phyloP scores from a whole-genome alignment of 2,113 vertebrate genomes.

The Crotalus helleri region DNA sequence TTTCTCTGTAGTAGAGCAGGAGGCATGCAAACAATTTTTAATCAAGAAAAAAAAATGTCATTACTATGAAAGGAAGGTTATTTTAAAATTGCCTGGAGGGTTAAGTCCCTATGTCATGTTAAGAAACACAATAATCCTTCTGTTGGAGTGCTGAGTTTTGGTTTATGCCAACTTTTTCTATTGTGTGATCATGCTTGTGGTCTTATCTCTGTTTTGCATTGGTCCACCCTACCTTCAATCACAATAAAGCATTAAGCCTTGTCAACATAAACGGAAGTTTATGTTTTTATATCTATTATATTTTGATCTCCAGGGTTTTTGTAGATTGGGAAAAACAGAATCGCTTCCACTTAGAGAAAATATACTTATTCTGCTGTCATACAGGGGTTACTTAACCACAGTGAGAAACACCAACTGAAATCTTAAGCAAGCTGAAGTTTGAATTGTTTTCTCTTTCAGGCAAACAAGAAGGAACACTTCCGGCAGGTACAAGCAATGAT shows the following conservation, averaged over 20 bases:
- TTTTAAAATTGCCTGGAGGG: neutral
- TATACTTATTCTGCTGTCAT: neutral
- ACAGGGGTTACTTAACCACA: neutral
- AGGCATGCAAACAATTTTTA: neutral
- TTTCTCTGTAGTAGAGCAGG: neutral
- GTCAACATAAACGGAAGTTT: neutral
- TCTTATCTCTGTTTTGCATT: neutral
- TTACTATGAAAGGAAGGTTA: neutral
- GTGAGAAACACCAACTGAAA: neutral
- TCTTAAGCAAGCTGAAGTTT: neutral
- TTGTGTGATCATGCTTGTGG: neutral
- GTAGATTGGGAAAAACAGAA: neutral
- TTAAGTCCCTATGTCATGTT: neutral
- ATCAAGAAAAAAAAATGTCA: neutral
- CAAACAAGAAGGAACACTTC: slow-evolving; percentile 79
- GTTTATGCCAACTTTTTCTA: neutral
- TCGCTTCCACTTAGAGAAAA: neutral
- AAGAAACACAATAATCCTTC: neutral
- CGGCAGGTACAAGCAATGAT: slow-evolving; percentile 88
- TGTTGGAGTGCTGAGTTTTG: neutral
- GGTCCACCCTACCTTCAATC: neutral
- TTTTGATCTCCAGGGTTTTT: neutral
- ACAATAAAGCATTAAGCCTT: neutral
- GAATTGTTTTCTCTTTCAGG: slow-evolving; percentile 58
- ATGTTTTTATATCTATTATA: neutral